Base-by-base conservation (phyloP, 2,888 invertebrate species). In the Pammene aurita region DNA sequence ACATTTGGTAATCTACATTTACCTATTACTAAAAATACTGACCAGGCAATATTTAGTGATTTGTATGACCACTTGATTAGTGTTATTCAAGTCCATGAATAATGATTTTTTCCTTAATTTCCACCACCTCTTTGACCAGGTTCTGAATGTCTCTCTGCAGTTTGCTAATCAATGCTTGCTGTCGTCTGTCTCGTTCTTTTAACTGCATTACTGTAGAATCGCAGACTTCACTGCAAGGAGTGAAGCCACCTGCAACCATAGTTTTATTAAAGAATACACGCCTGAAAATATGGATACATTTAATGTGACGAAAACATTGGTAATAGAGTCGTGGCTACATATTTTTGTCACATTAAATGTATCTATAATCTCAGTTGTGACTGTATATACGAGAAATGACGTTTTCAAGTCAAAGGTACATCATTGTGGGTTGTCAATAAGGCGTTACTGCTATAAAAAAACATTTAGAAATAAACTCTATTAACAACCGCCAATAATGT, bases 81-180 rank as follows among this genome's bases (percentile, higher is more conserved):
- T 38, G 0, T 34, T 34, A 62, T 38, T 67, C 42, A 50, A 48
- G 11, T 41, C 50, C 50, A 35, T 41, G 71, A 65, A 67, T 69
- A 73, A 71, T 75, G 67, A 41, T 74, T 74, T 52, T 82, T 73
- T 48, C 84, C 82, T 72, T 77, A 77, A 13, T 83, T 73, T 38
- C 41, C 2, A 69, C 42, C 7, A 88, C 76, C 77, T 89, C 86
- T 18, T 78, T 76, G 4, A 90, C 71, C 18, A 90, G 72, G 35
- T 86, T 81, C 66, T 85, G 86, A 71, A 87, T 87, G 64, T 82
- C 85, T 14, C 70, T 74, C 75, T 90, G 87, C 42, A 90, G 78
- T 69, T 87, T 81, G 16, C 82, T 75, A 70, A 89, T 88, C 34
- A 87, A 73, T n/a, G 79, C 75, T 44, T 79, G 79, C 65, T 89